Conservation (phyloP, 53 echinoderm and acorn worm genomes). For the Hippasteria phrygiana region DNA sequence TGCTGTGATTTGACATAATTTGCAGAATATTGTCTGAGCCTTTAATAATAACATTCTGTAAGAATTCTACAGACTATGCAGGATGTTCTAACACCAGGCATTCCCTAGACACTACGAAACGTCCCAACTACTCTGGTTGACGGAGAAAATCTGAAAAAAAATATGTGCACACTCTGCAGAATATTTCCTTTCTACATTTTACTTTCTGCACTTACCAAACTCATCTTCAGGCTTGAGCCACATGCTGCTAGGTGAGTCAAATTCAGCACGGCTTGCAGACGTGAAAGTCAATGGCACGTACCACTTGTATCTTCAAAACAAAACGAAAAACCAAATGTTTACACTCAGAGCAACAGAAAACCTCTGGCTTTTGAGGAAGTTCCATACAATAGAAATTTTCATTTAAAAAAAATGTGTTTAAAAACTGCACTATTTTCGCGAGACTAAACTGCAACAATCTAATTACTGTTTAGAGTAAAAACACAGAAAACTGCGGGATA, state of each 20-base stretch:
- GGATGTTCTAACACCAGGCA: too few species aligned
- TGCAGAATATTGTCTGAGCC: too few species aligned
- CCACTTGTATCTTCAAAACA: slow-evolving; percentile 82
- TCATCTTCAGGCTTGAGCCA: slow-evolving; percentile 75
- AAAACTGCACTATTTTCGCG: too few species aligned
- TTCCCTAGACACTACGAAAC: too few species aligned
- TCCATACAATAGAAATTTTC: background rate
- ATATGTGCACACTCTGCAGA: background rate
- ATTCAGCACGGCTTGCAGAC: slow-evolving; percentile 51
- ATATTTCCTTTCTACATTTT: background rate
- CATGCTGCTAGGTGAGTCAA: slow-evolving; percentile 47
- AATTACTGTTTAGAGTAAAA: too few species aligned
- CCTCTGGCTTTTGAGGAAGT: background rate
- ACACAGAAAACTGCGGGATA: too few species aligned
- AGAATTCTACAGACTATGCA: too few species aligned
- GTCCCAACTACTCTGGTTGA: background rate
- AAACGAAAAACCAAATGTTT: background rate
- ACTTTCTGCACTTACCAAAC: slow-evolving; percentile 39
- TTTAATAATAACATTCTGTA: too few species aligned
- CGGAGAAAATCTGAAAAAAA: background rate
- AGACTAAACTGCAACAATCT: too few species aligned
- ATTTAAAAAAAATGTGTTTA: too few species aligned
- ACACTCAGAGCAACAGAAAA: background rate
- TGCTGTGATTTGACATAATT: too few species aligned
- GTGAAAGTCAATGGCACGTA: slow-evolving; percentile 92